These are phyloP conservation scores for Scleropages formosus DNA, from an alignment of 2,797 vertebrate genomes.

Conservation along the genomic window DNA sequence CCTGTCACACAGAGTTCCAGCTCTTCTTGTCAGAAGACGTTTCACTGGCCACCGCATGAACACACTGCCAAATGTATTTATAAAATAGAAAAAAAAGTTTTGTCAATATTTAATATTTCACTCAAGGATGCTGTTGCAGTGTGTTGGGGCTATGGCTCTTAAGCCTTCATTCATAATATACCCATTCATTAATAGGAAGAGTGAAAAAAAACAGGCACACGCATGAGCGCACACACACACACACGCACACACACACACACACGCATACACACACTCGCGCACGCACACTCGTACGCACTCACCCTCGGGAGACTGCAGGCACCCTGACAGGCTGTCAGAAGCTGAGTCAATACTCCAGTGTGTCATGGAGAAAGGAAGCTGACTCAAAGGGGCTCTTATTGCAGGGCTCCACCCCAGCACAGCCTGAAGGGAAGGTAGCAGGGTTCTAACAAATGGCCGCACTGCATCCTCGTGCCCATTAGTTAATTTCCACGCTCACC, in stretches of 20 bases:
- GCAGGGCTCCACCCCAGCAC: conserved; percentile 11
- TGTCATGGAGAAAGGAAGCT: conserved; percentile 20
- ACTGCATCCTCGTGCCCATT: background rate
- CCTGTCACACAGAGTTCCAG: conserved; percentile 2
- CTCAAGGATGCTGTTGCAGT: conserved; percentile 32
- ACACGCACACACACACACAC: too few species aligned
- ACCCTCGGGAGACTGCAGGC: conserved; percentile 21
- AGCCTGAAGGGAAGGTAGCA: background rate
- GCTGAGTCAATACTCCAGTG: conserved; percentile 28
- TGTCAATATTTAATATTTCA: conserved; percentile 37
- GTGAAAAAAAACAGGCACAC: conserved; percentile 23
- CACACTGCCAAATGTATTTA: conserved; percentile 29
- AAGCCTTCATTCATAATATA: conserved; percentile 31
- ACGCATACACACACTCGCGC: too few species aligned
- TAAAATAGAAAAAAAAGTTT: conserved; percentile 31
- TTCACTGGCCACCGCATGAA: conserved; percentile 21
- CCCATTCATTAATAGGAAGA: conserved; percentile 31
- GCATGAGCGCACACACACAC: too few species aligned
- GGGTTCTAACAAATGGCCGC: background rate
- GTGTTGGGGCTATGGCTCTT: conserved; percentile 11
- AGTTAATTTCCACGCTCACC: background rate
- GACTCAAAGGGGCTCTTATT: conserved; percentile 30
- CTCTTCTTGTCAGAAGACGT: conserved; percentile 16
- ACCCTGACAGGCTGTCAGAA: conserved; percentile 19
- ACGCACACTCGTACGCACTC: background rate